A percentile compares a stretch with the other conserved stretches of the same genome.
Evolutionary conservation across 2,888 invertebrate species (phyloP).

Genomic region (Ormyrus rosae): DNA sequence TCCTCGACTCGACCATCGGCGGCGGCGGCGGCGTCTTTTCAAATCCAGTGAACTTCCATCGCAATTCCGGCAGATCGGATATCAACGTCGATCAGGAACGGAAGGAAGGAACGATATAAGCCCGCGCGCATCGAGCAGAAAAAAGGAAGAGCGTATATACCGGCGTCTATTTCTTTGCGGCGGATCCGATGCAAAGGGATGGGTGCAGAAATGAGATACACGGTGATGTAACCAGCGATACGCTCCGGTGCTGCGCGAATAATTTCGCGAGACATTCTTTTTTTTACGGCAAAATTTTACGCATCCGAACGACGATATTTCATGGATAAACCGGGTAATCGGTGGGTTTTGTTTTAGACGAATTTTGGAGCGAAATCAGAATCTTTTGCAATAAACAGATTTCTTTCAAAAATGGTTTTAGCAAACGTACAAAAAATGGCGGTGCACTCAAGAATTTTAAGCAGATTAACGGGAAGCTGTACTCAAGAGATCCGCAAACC

Average conservation of each 20-base stretch:
- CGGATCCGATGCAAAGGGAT: constrained; percentile 31
- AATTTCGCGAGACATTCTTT: neutral
- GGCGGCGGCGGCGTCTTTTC: constrained; percentile 14
- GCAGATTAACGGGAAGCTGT: no score
- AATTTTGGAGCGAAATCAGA: no score
- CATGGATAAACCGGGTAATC: no score
- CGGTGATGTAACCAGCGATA: neutral
- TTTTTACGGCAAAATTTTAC: neutral
- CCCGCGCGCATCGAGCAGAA: neutral
- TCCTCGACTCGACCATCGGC: constrained; percentile 1
- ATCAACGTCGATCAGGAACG: constrained; percentile 33
- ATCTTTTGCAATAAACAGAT: no score
- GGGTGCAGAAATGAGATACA: constrained; percentile 30
- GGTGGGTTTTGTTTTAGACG: no score
- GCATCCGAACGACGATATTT: no score
- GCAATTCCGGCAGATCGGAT: constrained; percentile 45
- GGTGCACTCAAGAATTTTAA: no score
- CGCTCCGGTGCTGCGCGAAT: neutral
- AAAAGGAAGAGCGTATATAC: constrained; percentile 3
- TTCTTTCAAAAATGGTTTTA: no score
- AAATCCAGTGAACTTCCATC: constrained; percentile 24
- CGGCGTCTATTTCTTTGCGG: constrained; percentile 27
- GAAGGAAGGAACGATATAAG: constrained; percentile 26
- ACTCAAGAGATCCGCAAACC: no score
- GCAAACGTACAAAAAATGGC: no score